phyloP scores from a whole-genome alignment of 1,140 invertebrate species.

The Chlorops oryzae region DNA sequence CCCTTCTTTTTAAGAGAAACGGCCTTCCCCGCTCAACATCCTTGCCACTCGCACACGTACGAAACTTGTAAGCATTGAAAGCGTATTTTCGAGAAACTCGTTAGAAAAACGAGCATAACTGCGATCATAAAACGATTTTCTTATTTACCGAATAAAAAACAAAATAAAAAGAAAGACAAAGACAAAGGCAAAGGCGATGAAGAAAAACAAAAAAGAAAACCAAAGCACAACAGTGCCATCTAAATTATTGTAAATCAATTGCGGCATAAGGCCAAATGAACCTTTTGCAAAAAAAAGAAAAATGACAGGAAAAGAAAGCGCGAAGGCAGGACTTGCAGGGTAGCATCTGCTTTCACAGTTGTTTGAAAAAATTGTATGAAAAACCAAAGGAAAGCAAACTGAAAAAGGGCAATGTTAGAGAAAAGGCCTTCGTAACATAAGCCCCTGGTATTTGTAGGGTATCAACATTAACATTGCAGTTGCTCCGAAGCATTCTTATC shows the following conservation, averaged over 20 bases:
- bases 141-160: slow-evolving; percentile 25
- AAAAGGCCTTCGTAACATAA: too few relatives aligned
- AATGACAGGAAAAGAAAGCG: background rate
- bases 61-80: too few relatives aligned
- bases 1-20: too few relatives aligned
- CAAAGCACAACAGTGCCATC: slow-evolving; percentile 24
- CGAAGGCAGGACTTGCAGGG: too few relatives aligned
- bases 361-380: too few relatives aligned
- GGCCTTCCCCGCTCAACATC: too few relatives aligned
- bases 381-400: too few relatives aligned
- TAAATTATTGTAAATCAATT: slow-evolving; percentile 47
- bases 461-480: too few relatives aligned
- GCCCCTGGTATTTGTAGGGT: too few relatives aligned
- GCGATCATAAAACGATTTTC: slow-evolving; percentile 45
- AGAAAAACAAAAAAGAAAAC: slow-evolving; percentile 13
- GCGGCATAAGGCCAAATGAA: slow-evolving; percentile 18
- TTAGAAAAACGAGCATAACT: slow-evolving; percentile 13
- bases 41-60: too few relatives aligned
- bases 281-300: background rate
- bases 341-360: slow-evolving; percentile 15
- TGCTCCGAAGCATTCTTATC: background rate
- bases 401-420: too few relatives aligned
- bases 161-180: slow-evolving; percentile 12
- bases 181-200: slow-evolving; percentile 8
- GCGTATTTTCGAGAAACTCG: too few relatives aligned